Evolutionary conservation across 2,113 vertebrate genomes (phyloP), one percentile per base, ranked within the genome.

Genomic region (Planiliza haematocheilus): DNA sequence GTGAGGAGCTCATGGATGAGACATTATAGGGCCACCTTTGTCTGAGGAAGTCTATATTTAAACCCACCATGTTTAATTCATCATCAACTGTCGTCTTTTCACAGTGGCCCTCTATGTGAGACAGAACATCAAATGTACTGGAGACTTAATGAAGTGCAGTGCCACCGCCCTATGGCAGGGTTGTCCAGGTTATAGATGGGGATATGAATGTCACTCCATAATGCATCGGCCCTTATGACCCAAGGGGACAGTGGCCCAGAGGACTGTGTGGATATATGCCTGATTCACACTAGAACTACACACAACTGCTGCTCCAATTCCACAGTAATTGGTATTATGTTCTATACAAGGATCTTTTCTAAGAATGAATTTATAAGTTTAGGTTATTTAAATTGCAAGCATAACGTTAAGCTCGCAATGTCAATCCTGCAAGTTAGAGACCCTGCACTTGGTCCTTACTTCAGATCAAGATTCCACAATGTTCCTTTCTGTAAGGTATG

Each of bases 21-120:
- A 49, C 17, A 53, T 71, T 63, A 74, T 64, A 80, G 62, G 61
- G 76, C 42, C 39, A 3, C 38, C 65, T 81, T 71, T 76, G 64
- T 80, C 46, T 56, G 42, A n/a, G 13, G 38, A 76, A 71, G 70
- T 74, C 81, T 89, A 87, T 79, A 86, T 88, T 79, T 87, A 84
- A 84, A 87, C 65, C 66, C 0, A 17, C 39, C 56, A 89, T 88
- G 74, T 86, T 79, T 89, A 85, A 86, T 87, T 90, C 77, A 89
- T 86, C 17, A 1, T 53, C 58, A 61, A 5, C 62, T 12, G 7
- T 20, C 52, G 12, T 80, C 71, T 56, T 65, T 30, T 79, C 61
- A 62, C 75, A 64, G 58, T 3, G 49, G 73, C 10, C 58, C 64
- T 66, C 68, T 69, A 70, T 77, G 69, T 43, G 65, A 81, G 67